phyloP scores from a whole-genome alignment of 1,140 invertebrate species.

The Mercenaria mercenaria region DNA sequence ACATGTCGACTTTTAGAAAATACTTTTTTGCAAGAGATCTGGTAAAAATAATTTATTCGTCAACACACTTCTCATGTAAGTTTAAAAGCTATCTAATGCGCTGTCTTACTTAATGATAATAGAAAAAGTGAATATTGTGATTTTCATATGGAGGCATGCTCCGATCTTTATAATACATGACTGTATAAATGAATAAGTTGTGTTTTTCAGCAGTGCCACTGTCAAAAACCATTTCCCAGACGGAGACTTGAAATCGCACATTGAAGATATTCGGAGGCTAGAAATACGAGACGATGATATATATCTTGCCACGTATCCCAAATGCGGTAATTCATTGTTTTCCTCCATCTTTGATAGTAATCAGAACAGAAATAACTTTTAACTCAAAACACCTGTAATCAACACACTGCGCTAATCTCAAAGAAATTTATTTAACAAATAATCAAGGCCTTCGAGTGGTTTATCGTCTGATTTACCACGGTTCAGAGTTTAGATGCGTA shows the following conservation, averaged over 20 bases:
- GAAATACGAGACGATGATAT: conserved; percentile 32
- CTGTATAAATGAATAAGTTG: not conserved
- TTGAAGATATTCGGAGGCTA: not conserved
- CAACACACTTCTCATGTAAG: too few relatives aligned
- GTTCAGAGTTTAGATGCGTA: too few relatives aligned
- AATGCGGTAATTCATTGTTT: not conserved
- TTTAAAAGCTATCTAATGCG: too few relatives aligned
- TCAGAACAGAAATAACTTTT: not conserved
- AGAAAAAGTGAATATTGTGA: too few relatives aligned
- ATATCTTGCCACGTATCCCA: conserved; percentile 29
- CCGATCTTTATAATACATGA: too few relatives aligned
- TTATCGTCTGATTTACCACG: too few relatives aligned
- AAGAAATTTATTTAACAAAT: not conserved
- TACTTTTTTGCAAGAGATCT: too few relatives aligned
- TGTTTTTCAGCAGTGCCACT: not conserved
- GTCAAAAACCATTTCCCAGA: not conserved
- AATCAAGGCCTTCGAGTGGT: too few relatives aligned
- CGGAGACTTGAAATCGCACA: not conserved
- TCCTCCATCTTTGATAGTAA: not conserved
- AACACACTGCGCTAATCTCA: not conserved
- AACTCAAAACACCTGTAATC: not conserved
- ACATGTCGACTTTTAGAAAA: too few relatives aligned
- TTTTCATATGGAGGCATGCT: too few relatives aligned
- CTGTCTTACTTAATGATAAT: too few relatives aligned
- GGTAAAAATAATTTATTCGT: too few relatives aligned